phyloP scores from a whole-genome alignment of 2,113 vertebrate species.

The Nannospalax galili region DNA sequence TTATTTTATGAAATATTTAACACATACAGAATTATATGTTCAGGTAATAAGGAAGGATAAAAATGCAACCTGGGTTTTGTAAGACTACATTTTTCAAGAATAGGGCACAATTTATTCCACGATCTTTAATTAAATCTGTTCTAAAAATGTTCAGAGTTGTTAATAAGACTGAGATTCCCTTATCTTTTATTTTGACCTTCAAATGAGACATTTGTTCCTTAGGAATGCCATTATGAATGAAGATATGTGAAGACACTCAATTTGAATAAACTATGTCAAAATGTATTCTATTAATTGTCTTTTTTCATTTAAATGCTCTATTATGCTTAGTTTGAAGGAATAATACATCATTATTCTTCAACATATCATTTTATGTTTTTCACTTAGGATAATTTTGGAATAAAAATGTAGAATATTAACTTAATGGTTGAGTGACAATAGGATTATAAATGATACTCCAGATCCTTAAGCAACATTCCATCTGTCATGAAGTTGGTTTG shows the following conservation, averaged over 20 bases:
- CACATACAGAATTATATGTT: not conserved
- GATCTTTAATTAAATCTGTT: slow-evolving; percentile 53
- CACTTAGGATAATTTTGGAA: slow-evolving; percentile 14
- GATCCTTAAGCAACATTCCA: not conserved
- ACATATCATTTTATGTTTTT: not conserved
- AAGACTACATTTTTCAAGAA: slow-evolving; percentile 38
- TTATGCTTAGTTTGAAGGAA: slow-evolving; percentile 33
- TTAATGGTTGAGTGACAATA: slow-evolving; percentile 11
- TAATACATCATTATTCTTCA: not conserved
- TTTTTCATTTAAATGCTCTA: slow-evolving; percentile 27
- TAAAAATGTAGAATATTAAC: not conserved
- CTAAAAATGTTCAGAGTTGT: slow-evolving; percentile 37
- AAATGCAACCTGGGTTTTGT: not conserved
- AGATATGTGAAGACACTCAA: slow-evolving; percentile 38
- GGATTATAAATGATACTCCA: not conserved
- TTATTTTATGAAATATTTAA: not conserved
- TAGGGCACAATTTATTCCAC: slow-evolving; percentile 3
- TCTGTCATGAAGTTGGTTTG: not conserved
- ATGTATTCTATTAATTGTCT: slow-evolving; percentile 35
- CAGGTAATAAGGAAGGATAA: not conserved
- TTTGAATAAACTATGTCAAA: slow-evolving; percentile 49
- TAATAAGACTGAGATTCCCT: slow-evolving; percentile 38
- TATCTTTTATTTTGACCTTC: slow-evolving; percentile 55
- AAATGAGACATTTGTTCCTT: slow-evolving; percentile 27
- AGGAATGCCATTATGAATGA: slow-evolving; percentile 45